Evolutionary conservation across 2,888 invertebrate genomes (phyloP), one percentile per base, ranked within the genome.

Genomic region (Caradrina kadenii): DNA sequence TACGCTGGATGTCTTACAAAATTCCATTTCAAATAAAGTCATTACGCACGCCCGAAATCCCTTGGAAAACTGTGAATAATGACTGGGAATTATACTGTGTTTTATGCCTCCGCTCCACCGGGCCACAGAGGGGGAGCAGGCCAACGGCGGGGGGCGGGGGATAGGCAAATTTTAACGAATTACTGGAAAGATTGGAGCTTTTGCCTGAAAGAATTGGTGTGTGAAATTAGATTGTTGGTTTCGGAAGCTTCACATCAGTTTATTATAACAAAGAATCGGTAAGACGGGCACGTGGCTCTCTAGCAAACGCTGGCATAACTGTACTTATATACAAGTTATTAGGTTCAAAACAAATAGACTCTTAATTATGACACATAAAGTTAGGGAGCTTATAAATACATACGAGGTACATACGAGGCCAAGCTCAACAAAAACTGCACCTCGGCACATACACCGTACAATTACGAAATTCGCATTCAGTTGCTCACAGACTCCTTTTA

Each of bases 1-100:
- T 53, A 58, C 79, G 70, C 80, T 76, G 80, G 82, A 83, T 87
- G 83, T 88, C 87, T 89, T 86, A 86, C 84, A 82, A 86, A 88
- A 91, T 91, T 89, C 89, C 88, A 90, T 90, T 87, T 86, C 83
- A 85, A 90, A 91, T 91, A 92, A 91, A 92, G 90, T 89, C 90
- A 89, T 91, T 91, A 90, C 86, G 86, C 86, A 74, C 88, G 86
- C 86, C 82, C 85, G 79, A 87, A 87, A 90, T 89, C 87, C 84
- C 87, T 86, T 85, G 86, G 88, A 87, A 89, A 91, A 91, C 89
- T 91, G 91, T 92, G 91, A 92, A 91, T 92, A 92, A 92, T 91
- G 91, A 89, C 89, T 84, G 87, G 87, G 91, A 90, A 91, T 92
- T 92, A 91, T 91, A 88, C 91, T 90, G 91, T 91, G 87, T 91